phyloP scores from a whole-genome alignment of 1,140 invertebrate species.

The Ceratoteleas bidentatus region DNA sequence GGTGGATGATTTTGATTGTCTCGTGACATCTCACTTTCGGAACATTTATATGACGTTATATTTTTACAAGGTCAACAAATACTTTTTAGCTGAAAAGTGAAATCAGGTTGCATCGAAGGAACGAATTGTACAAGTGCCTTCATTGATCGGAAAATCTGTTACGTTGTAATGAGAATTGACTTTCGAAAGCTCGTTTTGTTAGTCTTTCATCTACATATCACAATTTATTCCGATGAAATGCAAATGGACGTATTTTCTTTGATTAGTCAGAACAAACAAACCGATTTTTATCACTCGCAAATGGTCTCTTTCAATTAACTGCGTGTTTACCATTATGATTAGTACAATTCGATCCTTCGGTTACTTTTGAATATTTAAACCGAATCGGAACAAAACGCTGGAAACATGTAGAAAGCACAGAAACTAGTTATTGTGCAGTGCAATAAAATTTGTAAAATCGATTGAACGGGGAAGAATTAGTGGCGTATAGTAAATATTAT shows the following conservation, averaged over 20 bases:
- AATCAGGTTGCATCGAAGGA: not conserved
- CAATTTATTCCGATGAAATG: too few species aligned
- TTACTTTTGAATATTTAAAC: conserved; percentile 12
- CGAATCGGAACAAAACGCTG: conserved; percentile 20
- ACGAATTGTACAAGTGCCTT: conserved; percentile 20
- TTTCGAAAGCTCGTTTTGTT: not conserved
- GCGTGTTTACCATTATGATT: too few species aligned
- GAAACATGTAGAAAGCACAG: conserved; percentile 5
- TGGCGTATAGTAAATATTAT: conserved; percentile 3
- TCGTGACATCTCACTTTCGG: conserved; percentile 3
- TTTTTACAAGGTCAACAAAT: conserved; percentile 20
- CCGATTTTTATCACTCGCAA: too few species aligned
- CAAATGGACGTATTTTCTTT: not conserved
- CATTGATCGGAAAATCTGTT: not conserved
- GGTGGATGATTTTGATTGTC: conserved; percentile 18
- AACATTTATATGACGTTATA: conserved; percentile 29
- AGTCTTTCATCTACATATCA: too few species aligned
- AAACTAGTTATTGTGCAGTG: conserved; percentile 32
- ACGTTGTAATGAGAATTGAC: not conserved
- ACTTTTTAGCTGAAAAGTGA: conserved; percentile 8
- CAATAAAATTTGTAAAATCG: conserved; percentile 40
- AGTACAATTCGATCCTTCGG: conserved; percentile 21
- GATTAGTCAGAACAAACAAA: not conserved
- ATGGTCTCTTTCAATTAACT: too few species aligned
- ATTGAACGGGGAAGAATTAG: conserved; percentile 19